Evolutionary conservation across 2,113 vertebrate genomes (phyloP), one percentile per base, ranked within the genome.

Genomic region (Bambusicola thoracicus): DNA sequence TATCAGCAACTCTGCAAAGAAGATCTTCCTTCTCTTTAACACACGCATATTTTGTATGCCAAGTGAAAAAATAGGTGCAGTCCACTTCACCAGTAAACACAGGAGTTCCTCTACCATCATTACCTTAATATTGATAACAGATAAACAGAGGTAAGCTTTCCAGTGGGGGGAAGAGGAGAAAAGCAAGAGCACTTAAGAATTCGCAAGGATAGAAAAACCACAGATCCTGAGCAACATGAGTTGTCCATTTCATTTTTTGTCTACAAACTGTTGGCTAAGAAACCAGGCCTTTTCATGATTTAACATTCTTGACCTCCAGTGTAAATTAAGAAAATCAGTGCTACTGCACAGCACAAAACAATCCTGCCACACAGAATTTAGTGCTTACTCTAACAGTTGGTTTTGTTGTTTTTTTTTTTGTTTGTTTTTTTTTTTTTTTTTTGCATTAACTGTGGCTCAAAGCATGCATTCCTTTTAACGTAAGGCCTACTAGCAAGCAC

Each of bases 41-140:
- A 27, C 99, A 99, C 1, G 99, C 99, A 0, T 98, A 98, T 16
- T 97, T 96, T 1, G 99, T 99, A 73, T 98, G 97, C 99, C 99
- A 99, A 17, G 98, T 97, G 24, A 99, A 99, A 95, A 98, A 99
- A 92, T 99, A 99, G 0, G 99, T 99, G 94, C 99, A 99, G 96
- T 99, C 99, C 0, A 98, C 98, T 97, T 99, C 99, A 10, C 98
- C 98, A 0, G 97, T 94, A 58, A 99, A 99, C 18, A 98, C 98
- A 0, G 99, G 99, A 18, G 16, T 30, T 30, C 99, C 99, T 67
- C 77, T 98, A 5, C 98, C 99, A 1, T 97, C 74, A 4, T 97
- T 93, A 46, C 63, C 98, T 98, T 91, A 77, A 80, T 21, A 72
- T 5, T 30, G 61, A 16, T 74, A 36, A 32, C 7, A 30, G 38